Evolutionary conservation across 2,113 vertebrate species (phyloP).

Genomic region (Sclerurus mexicanus): DNA sequence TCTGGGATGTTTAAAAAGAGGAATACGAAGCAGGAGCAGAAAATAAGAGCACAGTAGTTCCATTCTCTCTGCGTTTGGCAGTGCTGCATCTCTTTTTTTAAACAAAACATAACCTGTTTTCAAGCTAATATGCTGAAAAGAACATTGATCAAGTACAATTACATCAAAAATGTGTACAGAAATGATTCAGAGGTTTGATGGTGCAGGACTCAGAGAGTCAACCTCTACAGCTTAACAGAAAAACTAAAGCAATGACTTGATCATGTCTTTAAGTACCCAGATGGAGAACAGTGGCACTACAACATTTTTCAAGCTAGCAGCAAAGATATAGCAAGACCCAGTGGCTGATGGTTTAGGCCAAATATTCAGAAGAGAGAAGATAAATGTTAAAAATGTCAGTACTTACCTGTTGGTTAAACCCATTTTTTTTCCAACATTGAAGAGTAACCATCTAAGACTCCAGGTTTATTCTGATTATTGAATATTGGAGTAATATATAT

Average conservation of each 20-base stretch:
- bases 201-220: not conserved
- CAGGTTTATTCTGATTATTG: not conserved
- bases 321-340: not conserved
- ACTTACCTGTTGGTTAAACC: not conserved
- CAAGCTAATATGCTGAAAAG: not conserved
- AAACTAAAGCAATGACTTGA: not conserved
- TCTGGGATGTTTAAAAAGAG: not conserved
- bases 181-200: not conserved
- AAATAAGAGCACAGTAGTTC: not conserved
- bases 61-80: not conserved
- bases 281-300: not conserved
- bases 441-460: not conserved
- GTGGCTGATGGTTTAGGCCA: not conserved
- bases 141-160: not conserved
- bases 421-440: not conserved
- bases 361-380: not conserved
- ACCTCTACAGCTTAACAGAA: not conserved
- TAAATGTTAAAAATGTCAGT: not conserved
- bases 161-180: not conserved
- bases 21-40: not conserved
- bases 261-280: not conserved
- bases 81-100: not conserved
- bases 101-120: not conserved
- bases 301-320: not conserved
- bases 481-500: not conserved